A percentile compares a stretch with the other conserved stretches of the same genome.
phyloP scores from a whole-genome alignment of 1,140 invertebrate genomes.

The Drosophila lacteicornis region DNA sequence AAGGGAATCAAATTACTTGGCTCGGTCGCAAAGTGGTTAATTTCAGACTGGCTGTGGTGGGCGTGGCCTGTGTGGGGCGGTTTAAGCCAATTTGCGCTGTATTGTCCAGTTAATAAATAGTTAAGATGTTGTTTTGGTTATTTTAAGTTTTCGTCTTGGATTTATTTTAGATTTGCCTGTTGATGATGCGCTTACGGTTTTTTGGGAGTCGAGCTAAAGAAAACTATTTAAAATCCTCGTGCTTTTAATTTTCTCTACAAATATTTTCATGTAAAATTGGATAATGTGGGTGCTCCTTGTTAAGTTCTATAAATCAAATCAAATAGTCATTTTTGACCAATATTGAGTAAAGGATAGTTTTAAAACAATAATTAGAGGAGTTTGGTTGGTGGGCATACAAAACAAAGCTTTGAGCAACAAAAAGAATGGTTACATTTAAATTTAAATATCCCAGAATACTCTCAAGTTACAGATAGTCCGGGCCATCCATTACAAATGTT shows the following conservation, averaged over 20 bases:
- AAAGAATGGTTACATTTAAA: background rate
- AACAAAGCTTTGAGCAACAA: background rate
- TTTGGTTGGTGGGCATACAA: background rate
- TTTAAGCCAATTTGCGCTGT: slow-evolving; percentile 65
- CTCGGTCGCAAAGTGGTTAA: slow-evolving; percentile 57
- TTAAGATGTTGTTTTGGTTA: slow-evolving; percentile 40
- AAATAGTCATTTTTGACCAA: no score
- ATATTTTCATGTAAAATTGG: background rate
- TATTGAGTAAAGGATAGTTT: no score
- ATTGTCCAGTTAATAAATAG: slow-evolving; percentile 77
- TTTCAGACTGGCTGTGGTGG: slow-evolving; percentile 50
- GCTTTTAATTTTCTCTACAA: background rate
- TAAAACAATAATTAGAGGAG: no score
- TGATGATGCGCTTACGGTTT: slow-evolving; percentile 38
- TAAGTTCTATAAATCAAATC: no score
- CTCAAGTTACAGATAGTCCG: background rate
- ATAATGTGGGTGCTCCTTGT: no score
- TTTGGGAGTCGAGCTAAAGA: no score
- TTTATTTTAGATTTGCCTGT: slow-evolving; percentile 19
- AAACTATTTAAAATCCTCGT: no score
- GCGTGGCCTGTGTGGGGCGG: slow-evolving; percentile 20
- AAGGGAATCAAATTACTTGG: slow-evolving; percentile 42
- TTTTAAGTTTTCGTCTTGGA: slow-evolving; percentile 13
- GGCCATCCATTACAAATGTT: slow-evolving; percentile 38
- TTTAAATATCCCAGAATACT: slow-evolving; percentile 2